Base-by-base conservation (phyloP, 2,113 vertebrate genomes). In the Gulo gulo region DNA sequence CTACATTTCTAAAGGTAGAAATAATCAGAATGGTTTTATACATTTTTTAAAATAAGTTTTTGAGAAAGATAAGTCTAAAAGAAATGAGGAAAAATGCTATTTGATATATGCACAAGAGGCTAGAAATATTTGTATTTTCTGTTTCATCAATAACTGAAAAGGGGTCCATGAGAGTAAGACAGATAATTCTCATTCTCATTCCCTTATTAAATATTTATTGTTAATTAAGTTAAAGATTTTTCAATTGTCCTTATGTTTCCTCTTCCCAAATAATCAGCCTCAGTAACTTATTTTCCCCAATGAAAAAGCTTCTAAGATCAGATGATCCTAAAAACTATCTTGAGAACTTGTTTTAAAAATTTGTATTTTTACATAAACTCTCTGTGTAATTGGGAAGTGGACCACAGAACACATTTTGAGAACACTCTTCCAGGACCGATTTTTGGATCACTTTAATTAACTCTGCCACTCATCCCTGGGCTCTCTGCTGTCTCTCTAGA, bases 371-470 rank as follows among this genome's bases (percentile, higher is more conserved):
- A 63, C 81, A 88, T 55, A 93, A 95, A 80, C 21, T 91, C 14
- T 3, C 10, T 29, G 50, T 45, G 45, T 88, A 93, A 85, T 29
- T 86, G 21, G 12, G 26, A 91, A 95, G 26, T 45, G 52, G 81
- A 84, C 12, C 31, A 90, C 5, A 76, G 50, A 94, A 93, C 7
- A 91, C 2, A 45, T 45, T 78, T 50, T 71, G 42, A 82, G 52
- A 65, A 63, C 10, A 74, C 29, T 82, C 74, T 93, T 92, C 24
- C n/a, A 85, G 10, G 52, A 59, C 36, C 2, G 18, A 29, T n/a
- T 91, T 97, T 45, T 59, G 1, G 31, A 78, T 97, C 79, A 85
- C 45, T 81, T 97, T 29, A 76, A 81, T 93, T 47, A 92, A 95
- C 12, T 65, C 82, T 94, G 8, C 73, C 45, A 85, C 13, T 73